These are phyloP conservation scores for Bursaphelenchus okinawaensis DNA, from an alignment of 2,888 invertebrate genomes.

Conservation along the genomic window DNA sequence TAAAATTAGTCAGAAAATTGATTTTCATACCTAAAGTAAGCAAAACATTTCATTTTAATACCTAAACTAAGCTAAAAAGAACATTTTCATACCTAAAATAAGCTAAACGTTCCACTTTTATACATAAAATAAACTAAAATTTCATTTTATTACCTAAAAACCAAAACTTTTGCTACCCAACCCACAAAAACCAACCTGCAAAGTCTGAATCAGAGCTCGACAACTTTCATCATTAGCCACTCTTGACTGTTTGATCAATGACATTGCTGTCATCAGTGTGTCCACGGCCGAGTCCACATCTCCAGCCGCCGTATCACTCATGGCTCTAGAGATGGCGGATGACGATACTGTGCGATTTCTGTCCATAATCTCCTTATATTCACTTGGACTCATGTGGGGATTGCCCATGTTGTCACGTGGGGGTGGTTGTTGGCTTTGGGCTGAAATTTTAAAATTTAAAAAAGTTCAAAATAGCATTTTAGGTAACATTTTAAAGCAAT, in stretches of 20 bases:
- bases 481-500: too few species aligned
- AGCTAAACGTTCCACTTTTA: too few species aligned
- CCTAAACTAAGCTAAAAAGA: too few species aligned
- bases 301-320: slow-evolving; percentile 66
- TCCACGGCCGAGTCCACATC: slow-evolving; percentile 97
- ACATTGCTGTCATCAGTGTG: slow-evolving; percentile 95
- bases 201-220: slow-evolving; percentile 89
- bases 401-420: neutral
- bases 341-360: slow-evolving; percentile 87
- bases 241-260: slow-evolving; percentile 94
- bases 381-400: slow-evolving; percentile 69
- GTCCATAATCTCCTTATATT: slow-evolving; percentile 96
- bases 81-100: too few species aligned
- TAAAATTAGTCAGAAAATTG: too few species aligned
- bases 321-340: slow-evolving; percentile 91
- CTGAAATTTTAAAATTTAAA: slow-evolving; percentile 5
- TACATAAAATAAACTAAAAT: too few species aligned
- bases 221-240: slow-evolving; percentile 92
- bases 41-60: too few species aligned
- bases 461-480: neutral
- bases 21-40: too few species aligned
- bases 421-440: neutral
- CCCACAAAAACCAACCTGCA: slow-evolving; percentile 66
- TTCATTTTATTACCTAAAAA: neutral
- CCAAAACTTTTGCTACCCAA: neutral